These are phyloP conservation scores for Acrocephalus kingi DNA, from an alignment of 2,113 vertebrate genomes.

Conservation along the genomic window DNA sequence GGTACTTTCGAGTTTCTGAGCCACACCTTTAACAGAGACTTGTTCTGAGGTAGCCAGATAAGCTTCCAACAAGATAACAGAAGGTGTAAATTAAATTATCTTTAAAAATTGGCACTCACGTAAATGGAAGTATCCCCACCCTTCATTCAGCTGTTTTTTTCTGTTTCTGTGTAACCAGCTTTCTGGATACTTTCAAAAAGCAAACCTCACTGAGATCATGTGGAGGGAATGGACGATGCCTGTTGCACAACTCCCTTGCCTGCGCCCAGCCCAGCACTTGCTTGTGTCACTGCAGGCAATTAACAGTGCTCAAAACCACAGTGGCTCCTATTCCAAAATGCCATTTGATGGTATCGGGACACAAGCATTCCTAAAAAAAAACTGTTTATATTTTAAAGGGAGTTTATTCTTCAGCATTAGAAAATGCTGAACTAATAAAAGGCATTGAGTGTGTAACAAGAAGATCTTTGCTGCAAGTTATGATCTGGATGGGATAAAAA, in stretches of 20 bases:
- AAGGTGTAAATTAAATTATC: background rate
- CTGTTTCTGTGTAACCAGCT: background rate
- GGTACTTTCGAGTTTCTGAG: background rate
- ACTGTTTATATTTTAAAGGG: background rate
- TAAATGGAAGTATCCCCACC: background rate
- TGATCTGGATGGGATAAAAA: background rate
- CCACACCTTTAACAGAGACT: background rate
- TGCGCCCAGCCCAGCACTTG: background rate
- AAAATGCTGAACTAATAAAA: background rate
- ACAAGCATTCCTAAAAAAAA: background rate
- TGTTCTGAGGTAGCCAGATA: background rate
- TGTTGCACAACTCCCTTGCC: background rate
- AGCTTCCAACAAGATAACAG: background rate
- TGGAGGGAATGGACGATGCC: background rate
- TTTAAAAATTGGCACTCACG: background rate
- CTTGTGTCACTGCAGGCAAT: constrained; percentile 27
- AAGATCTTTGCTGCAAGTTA: background rate
- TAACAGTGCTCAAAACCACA: constrained; percentile 22
- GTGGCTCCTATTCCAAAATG: background rate
- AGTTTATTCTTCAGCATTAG: background rate
- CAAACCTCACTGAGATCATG: accelerated
- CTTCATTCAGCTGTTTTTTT: background rate
- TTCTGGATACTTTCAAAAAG: background rate
- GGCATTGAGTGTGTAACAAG: background rate
- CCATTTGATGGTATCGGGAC: background rate